Conservation (phyloP, 2,797 vertebrate species). For the Erethizon dorsatum region DNA sequence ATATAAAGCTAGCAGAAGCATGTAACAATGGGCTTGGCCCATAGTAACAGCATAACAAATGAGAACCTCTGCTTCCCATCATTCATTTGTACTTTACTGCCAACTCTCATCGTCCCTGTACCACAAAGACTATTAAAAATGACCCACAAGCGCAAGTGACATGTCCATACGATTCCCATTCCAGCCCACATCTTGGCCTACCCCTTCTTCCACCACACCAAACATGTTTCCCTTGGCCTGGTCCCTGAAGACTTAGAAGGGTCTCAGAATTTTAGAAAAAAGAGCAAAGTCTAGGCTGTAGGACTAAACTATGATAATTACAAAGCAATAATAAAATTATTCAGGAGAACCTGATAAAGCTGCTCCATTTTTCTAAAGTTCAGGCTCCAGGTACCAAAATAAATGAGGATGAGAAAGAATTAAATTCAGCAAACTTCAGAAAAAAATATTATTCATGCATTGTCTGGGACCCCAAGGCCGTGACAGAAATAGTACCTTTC, state of each 20-base stretch:
- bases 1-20: neutral
- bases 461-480: too few species aligned
- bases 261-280: neutral
- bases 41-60: accelerated
- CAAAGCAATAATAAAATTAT: neutral
- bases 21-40: accelerated
- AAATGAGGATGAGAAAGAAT: neutral
- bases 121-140: neutral
- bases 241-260: neutral
- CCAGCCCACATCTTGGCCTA: accelerated
- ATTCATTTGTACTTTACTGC: neutral
- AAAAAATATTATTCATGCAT: neutral
- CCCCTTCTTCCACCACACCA: neutral
- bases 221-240: neutral
- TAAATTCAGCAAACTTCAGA: neutral
- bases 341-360: neutral
- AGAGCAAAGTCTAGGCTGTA: neutral
- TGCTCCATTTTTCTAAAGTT: neutral
- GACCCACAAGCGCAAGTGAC: neutral
- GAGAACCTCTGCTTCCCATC: accelerated
- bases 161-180: too few species aligned
- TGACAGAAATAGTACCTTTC: accelerated
- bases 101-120: accelerated
- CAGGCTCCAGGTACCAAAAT: neutral
- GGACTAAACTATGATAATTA: neutral